Percentiles rank a stretch among this genome's conserved stretches.
Conservation (phyloP, 2,113 vertebrate species). For the Silurus meridionalis region DNA sequence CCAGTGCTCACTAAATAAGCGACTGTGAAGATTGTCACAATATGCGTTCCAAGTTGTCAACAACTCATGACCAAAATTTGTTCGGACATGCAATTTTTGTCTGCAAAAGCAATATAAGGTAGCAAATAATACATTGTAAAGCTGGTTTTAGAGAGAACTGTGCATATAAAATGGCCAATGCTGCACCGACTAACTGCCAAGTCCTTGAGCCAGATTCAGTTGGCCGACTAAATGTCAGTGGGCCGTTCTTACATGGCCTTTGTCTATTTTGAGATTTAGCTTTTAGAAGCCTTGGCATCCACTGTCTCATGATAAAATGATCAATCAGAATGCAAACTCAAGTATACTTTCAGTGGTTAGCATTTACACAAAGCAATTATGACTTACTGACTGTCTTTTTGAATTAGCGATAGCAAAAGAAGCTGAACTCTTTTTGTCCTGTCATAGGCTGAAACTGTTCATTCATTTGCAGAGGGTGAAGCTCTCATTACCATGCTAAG, state of each 20-base stretch:
- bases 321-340: constrained; percentile 15
- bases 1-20: not conserved
- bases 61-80: not conserved
- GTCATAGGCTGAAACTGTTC: constrained; percentile 7
- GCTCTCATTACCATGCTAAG: constrained; percentile 43
- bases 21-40: not conserved
- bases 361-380: constrained; percentile 24
- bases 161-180: not conserved
- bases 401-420: constrained; percentile 11
- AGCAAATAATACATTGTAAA: not conserved
- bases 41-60: not conserved
- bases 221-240: constrained; percentile 36
- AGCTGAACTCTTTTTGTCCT: constrained; percentile 12
- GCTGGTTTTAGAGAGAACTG: not conserved
- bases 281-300: constrained; percentile 8
- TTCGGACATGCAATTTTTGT: not conserved
- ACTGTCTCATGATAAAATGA: constrained; percentile 4
- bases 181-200: not conserved
- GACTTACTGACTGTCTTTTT: not conserved
- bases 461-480: constrained; percentile 26
- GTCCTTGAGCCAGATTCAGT: constrained; percentile 13
- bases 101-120: not conserved
- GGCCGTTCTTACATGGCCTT: not conserved
- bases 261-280: constrained; percentile 27
- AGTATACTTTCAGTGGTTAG: not conserved